Evolutionary conservation across 2,797 vertebrate genomes (phyloP).

Genomic region (Dendrocincla fuliginosa): DNA sequence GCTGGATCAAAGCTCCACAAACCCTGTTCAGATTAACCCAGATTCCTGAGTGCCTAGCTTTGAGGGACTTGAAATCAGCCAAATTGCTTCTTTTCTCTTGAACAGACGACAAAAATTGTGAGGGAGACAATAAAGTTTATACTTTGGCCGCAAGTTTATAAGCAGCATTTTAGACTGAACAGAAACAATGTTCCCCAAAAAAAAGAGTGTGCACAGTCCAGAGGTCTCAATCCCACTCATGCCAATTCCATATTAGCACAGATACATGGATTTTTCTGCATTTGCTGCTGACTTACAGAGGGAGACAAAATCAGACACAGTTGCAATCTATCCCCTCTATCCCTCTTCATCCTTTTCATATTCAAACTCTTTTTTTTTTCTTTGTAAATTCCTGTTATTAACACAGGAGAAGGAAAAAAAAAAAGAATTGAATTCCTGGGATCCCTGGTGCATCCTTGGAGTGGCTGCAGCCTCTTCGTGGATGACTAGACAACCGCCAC

Average conservation of each 20-base stretch:
- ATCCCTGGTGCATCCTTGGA: constrained; percentile 36
- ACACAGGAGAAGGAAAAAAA: not conserved
- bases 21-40: constrained; percentile 21
- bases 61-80: not conserved
- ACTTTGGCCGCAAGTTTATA: not conserved
- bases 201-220: not conserved
- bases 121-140: not conserved
- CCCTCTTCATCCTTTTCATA: not conserved
- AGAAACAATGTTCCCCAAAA: not conserved
- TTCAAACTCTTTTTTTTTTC: not conserved
- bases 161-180: not conserved
- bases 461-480: constrained; percentile 39
- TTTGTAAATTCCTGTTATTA: constrained; percentile 33
- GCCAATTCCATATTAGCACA: not conserved
- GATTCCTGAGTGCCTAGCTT: constrained; percentile 14
- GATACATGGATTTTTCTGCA: rapidly evolving
- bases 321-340: not conserved
- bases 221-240: not conserved
- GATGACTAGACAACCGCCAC: constrained; percentile 54
- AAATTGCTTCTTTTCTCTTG: not conserved
- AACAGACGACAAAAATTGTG: not conserved
- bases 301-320: not conserved
- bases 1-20: constrained; percentile 52
- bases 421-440: not conserved
- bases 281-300: not conserved